Evolutionary conservation across 2,888 invertebrate species (phyloP).

Genomic region (Callyntrura sp.): DNA sequence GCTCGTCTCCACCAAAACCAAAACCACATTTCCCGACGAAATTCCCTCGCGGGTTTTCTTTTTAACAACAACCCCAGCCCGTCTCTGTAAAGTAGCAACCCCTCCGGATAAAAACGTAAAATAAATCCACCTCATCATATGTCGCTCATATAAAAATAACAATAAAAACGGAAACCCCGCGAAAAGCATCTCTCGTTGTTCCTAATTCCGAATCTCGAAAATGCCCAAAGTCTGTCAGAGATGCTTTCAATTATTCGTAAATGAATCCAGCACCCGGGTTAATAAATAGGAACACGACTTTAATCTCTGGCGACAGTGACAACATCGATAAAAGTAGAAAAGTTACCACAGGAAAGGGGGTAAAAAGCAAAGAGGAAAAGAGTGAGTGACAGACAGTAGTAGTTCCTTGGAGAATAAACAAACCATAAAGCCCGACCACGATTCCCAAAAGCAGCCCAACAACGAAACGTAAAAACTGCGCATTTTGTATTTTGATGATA

Average conservation of each 20-base stretch:
- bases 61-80: not conserved
- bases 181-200: not conserved
- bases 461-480: no score
- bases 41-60: constrained; percentile 29
- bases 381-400: not conserved
- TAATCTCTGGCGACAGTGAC: not conserved
- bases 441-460: no score
- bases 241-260: not conserved
- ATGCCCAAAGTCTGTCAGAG: not conserved
- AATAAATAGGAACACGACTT: not conserved
- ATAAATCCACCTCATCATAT: constrained; percentile 31
- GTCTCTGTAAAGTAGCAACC: no score
- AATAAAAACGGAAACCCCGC: not conserved
- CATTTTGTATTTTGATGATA: not conserved
- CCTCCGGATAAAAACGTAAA: no score
- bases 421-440: no score
- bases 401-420: constrained; percentile 12
- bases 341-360: no score
- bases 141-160: not conserved
- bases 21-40: not conserved
- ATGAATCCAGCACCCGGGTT: not conserved
- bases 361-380: not conserved
- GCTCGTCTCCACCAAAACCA: no score
- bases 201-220: not conserved
- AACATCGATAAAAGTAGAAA: not conserved